phyloP scores from a whole-genome alignment of 2,113 vertebrate genomes.

The Odocoileus virginianus region DNA sequence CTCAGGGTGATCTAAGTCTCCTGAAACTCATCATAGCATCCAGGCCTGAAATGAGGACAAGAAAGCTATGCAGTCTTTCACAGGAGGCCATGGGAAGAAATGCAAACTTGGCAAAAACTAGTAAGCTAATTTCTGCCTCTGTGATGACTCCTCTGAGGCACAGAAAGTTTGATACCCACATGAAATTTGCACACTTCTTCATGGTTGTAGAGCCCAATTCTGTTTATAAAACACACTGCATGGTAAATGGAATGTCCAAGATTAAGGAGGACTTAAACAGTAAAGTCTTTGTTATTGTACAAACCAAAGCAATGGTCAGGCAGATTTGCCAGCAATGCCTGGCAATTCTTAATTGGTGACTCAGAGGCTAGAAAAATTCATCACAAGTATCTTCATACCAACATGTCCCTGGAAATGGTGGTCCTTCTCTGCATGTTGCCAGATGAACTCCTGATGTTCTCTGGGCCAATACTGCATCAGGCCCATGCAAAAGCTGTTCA shows the following conservation, averaged over 20 bases:
- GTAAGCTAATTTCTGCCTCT: background rate
- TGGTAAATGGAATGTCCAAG: background rate
- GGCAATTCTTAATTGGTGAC: background rate
- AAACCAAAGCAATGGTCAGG: background rate
- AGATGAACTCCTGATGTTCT: background rate
- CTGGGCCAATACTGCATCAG: background rate
- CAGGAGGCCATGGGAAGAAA: background rate
- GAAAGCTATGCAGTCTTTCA: background rate
- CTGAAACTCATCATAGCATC: background rate
- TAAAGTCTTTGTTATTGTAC: background rate
- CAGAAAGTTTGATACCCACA: background rate
- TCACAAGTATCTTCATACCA: background rate
- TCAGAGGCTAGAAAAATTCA: background rate
- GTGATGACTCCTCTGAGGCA: background rate
- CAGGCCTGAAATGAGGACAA: background rate
- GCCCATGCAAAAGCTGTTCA: background rate
- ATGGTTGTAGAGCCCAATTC: background rate
- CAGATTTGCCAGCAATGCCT: background rate
- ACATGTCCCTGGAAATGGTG: background rate
- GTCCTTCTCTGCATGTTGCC: background rate
- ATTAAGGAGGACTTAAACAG: background rate
- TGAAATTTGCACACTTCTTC: background rate
- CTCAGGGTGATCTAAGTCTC: background rate
- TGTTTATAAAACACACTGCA: background rate
- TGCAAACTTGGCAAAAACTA: background rate